Evolutionary conservation across 2,113 vertebrate species (phyloP).

Genomic region (Lagopus muta): DNA sequence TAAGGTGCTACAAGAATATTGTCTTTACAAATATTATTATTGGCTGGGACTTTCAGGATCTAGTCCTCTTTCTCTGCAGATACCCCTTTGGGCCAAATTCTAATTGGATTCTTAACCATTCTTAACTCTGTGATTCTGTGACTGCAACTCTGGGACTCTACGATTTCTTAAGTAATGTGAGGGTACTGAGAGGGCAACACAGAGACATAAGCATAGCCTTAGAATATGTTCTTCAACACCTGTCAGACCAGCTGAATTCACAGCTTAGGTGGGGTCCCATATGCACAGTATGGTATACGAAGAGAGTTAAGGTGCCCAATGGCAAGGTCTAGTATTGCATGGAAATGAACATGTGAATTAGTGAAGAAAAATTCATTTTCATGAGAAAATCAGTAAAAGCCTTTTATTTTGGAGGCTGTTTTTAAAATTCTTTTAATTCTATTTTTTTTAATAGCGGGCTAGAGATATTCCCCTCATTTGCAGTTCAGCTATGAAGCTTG

Average conservation of each 20-base stretch:
- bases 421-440: neutral
- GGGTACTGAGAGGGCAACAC: neutral
- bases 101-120: neutral
- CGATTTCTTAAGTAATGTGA: neutral
- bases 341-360: neutral
- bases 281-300: neutral
- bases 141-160: neutral
- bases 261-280: neutral
- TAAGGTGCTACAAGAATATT: slow-evolving; percentile 14
- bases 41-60: neutral
- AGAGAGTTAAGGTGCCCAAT: neutral
- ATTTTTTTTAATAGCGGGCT: neutral
- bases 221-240: neutral
- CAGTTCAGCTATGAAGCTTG: neutral
- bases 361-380: neutral
- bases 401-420: neutral
- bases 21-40: neutral
- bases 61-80: neutral
- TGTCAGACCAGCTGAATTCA: neutral
- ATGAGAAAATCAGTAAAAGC: neutral
- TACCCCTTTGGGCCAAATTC: neutral
- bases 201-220: neutral
- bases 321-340: neutral
- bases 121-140: neutral
- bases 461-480: neutral